Evolutionary conservation across 2,888 invertebrate species (phyloP), one percentile per base, ranked within the genome.

Genomic region (Temnothorax unifasciatus): DNA sequence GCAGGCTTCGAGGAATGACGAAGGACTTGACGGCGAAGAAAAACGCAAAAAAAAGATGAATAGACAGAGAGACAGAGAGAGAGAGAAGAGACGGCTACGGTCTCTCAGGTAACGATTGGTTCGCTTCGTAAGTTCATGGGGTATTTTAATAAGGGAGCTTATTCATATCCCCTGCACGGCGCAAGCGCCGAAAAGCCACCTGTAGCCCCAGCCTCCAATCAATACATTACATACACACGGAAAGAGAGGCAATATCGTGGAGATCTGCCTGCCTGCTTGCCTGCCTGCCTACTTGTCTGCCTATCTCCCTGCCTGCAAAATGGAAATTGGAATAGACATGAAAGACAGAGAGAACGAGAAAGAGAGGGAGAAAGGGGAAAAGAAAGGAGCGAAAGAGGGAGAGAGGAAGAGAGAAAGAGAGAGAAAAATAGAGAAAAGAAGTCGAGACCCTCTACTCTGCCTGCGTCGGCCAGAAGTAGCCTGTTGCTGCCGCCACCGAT

Each of bases 121-220:
- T 83, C 79, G 50, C 84, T 86, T 21, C 52, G 52, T 9, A 63
- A 86, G 88, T 90, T 91, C 90, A 88, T 87, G 87, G 86, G 88
- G 90, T 91, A 93, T 92, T 93, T 93, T 94, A 93, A 92, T 92
- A 93, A 92, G 90, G 90, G 90, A 73, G 59, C 92, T 93, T 93
- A 93, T 93, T 93, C 93, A 91, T 92, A 93, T 93, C 89, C 89
- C 83, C 63, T 79, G 83, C 74, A 88, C 57, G 83, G 92, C 94
- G 94, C 93, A 87, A 87, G 94, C 94, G 93, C 93, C 77, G 89
- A 90, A 92, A 92, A 93, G 94, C 93, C 94, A 94, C 94, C 94
- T 94, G 94, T 94, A 94, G 94, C 94, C 94, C 92, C 90, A 88
- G 93, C 93, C 91, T 94, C 93, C 93, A 94, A 94, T 94, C 94